A percentile compares a stretch with the other conserved stretches of the same genome.
phyloP scores from a whole-genome alignment of 2,888 invertebrate species.

The Dastarcus helophoroides region DNA sequence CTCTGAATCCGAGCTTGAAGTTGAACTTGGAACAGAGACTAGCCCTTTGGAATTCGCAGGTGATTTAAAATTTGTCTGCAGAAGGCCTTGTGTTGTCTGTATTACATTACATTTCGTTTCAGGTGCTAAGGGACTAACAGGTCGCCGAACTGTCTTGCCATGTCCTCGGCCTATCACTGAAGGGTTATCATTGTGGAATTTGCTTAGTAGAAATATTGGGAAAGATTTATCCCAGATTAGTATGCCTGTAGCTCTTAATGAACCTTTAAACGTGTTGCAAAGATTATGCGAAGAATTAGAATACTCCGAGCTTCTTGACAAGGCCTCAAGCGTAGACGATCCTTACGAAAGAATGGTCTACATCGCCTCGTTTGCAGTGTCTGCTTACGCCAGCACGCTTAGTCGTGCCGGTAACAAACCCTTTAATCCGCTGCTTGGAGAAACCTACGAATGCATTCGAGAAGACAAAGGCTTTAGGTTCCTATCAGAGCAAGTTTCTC shows the following conservation, averaged over 20 bases:
- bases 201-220: slow-evolving; percentile 70
- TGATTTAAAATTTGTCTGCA: no score
- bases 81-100: no score
- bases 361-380: slow-evolving; percentile 72
- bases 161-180: slow-evolving; percentile 61
- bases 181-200: slow-evolving; percentile 69
- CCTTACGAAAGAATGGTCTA: slow-evolving; percentile 63
- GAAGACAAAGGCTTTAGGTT: slow-evolving; percentile 70
- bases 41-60: slow-evolving; percentile 27
- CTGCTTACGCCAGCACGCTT: slow-evolving; percentile 61
- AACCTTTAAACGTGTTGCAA: slow-evolving; percentile 72
- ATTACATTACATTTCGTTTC: slow-evolving; percentile 7
- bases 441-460: slow-evolving; percentile 70
- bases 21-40: slow-evolving; percentile 36
- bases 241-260: slow-evolving; percentile 78
- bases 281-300: slow-evolving; percentile 74
- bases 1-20: slow-evolving; percentile 45
- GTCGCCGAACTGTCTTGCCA: slow-evolving; percentile 57
- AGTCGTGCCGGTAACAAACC: slow-evolving; percentile 73
- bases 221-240: slow-evolving; percentile 77
- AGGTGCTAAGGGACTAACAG: slow-evolving; percentile 31
- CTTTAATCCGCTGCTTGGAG: slow-evolving; percentile 72
- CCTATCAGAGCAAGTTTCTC: slow-evolving; percentile 73
- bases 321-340: slow-evolving; percentile 54
- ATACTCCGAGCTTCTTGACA: slow-evolving; percentile 68